Conservation (phyloP, 2,797 vertebrate species). For the Dryobates pubescens region DNA sequence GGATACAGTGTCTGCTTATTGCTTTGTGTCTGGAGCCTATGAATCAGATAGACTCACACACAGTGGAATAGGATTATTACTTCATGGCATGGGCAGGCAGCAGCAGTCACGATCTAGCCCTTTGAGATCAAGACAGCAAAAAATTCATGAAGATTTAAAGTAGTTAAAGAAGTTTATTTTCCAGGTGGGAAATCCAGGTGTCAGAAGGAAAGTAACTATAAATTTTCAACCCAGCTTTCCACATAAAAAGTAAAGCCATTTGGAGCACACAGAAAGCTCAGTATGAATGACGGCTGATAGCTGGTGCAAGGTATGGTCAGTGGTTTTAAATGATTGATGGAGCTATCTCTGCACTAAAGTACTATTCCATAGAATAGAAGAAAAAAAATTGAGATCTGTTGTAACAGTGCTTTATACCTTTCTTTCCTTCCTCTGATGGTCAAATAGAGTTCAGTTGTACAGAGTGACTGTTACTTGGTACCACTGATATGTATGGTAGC, state of each 20-base stretch:
- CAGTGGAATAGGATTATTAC: constrained; percentile 66
- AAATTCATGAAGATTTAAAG: constrained; percentile 71
- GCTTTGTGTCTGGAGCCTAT: constrained; percentile 68
- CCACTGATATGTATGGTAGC: neutral
- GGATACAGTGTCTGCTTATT: constrained; percentile 63
- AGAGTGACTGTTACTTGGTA: constrained; percentile 58
- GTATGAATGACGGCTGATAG: constrained; percentile 67
- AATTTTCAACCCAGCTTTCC: constrained; percentile 77
- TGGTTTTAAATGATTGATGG: constrained; percentile 78
- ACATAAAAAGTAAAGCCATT: constrained; percentile 75
- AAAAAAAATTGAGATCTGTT: constrained; percentile 51
- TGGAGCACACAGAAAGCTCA: constrained; percentile 69
- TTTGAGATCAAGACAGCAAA: constrained; percentile 59
- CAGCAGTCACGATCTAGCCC: constrained; percentile 52
- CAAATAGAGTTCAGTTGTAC: constrained; percentile 72
- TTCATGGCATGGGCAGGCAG: constrained; percentile 55
- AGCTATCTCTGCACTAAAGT: constrained; percentile 69
- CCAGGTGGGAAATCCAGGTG: constrained; percentile 71
- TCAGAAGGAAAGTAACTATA: constrained; percentile 76
- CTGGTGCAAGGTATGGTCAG: constrained; percentile 67
- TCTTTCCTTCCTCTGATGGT: constrained; percentile 63
- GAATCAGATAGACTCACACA: constrained; percentile 55
- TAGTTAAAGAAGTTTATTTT: constrained; percentile 74
- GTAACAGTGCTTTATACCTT: constrained; percentile 59
- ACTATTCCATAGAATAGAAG: constrained; percentile 27